Evolutionary conservation across 35 echinoderm and acorn worm genomes (phyloP), one percentile per base, ranked within the genome.

Genomic region (Diadema setosum): DNA sequence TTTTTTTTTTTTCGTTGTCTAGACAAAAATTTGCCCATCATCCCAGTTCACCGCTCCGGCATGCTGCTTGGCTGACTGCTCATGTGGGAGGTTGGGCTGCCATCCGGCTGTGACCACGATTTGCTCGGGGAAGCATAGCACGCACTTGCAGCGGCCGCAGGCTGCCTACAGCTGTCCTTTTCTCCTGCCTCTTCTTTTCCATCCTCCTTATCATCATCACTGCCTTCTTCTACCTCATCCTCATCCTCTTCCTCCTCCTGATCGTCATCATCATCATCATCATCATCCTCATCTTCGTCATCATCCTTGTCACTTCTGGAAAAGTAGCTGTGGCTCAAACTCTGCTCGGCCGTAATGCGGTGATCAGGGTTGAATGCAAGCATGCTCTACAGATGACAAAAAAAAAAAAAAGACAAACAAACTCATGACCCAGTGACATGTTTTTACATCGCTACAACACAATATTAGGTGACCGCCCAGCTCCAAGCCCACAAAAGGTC

Each of bases 351-450:
- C 5, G 63, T 87, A 9, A 87, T 65, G 21, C 85, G 85, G 56
- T 87, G 39, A 35, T 74, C 85, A 20, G 85, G 85, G 49, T 45
- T 70, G 63, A 87, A 87, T 45, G 20, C 45, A 8, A 87, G 63
- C 85, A 87, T 65, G 17, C 24, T 75, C 85, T 87, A 70, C 42
- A 35, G 61, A 45, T 9, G 14, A 23, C 11, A 82, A n/a, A 21
- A 30, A 60, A 16, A 81, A 5, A 70, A 70, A 29, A 42, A 42
- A 25, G 44, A 3, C 2, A 81, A 75, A 37, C 8, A 35, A 5
- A 70, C 8, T 76, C 26, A 76, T 76, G 12, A 49, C 33, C n/a
- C n/a, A n/a, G n/a, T n/a, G n/a, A n/a, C n/a, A n/a, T n/a, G n/a
- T n/a, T n/a, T n/a, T n/a, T n/a, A n/a, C n/a, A n/a, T n/a, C n/a